Percentiles rank a stretch among this genome's conserved stretches.
These are phyloP conservation scores for Takifugu ocellatus DNA, from an alignment of 2,797 vertebrate genomes.

Conservation along the genomic window DNA sequence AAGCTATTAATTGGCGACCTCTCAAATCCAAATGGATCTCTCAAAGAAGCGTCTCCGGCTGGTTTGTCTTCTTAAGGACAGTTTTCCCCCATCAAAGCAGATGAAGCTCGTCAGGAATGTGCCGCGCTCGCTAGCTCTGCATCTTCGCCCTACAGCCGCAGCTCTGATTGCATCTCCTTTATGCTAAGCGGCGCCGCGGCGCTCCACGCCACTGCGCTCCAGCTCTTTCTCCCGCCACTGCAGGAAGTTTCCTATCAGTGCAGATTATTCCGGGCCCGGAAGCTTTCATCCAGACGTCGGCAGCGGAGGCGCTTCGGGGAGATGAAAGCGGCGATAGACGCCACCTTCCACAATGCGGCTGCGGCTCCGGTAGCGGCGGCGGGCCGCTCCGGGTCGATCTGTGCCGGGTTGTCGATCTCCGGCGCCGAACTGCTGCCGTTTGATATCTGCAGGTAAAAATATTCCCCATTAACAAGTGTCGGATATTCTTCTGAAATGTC, in stretches of 20 bases:
- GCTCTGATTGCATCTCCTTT: conserved; percentile 28
- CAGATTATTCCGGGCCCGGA: conserved; percentile 52
- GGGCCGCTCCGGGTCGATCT: conserved; percentile 25
- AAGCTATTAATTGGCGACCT: conserved; percentile 48
- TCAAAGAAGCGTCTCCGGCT: conserved; percentile 25
- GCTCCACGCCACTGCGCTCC: conserved; percentile 32
- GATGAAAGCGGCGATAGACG: conserved; percentile 61
- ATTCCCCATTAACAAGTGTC: conserved; percentile 12
- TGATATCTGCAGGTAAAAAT: conserved; percentile 8
- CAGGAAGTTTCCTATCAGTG: conserved; percentile 48
- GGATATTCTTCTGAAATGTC: too few relatives aligned
- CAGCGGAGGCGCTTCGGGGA: conserved; percentile 47
- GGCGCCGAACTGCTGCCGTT: conserved; percentile 5
- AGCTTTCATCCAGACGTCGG: conserved; percentile 72
- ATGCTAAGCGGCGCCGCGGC: conserved; percentile 25
- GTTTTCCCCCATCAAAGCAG: conserved; percentile 6
- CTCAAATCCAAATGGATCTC: conserved; percentile 51
- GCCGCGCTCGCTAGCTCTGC: too few relatives aligned
- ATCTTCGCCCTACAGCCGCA: conserved; percentile 31
- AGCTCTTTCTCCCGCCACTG: conserved; percentile 38
- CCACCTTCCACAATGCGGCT: conserved; percentile 40
- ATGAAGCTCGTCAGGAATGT: too few relatives aligned
- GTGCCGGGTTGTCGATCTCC: conserved; percentile 5
- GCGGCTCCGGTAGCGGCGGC: conserved; percentile 21
- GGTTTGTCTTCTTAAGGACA: neutral